These are phyloP conservation scores for Callospermophilus lateralis DNA, from an alignment of 2,113 vertebrate genomes.

Conservation along the genomic window DNA sequence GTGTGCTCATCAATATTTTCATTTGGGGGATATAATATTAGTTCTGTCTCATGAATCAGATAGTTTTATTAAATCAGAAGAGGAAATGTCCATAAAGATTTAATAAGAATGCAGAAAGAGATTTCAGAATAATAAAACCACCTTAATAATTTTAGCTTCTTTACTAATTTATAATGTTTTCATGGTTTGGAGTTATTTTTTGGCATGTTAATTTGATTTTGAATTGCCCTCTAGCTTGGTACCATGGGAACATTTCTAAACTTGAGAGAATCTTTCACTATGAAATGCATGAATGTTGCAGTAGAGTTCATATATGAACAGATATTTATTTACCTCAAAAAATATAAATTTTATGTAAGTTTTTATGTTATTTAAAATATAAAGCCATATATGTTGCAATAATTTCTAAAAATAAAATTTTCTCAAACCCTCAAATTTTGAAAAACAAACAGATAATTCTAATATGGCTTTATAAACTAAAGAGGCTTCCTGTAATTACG, in stretches of 20 bases:
- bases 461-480: background rate
- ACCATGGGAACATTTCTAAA: constrained; percentile 30
- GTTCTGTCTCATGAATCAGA: constrained; percentile 47
- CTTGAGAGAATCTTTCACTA: constrained; percentile 44
- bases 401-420: background rate
- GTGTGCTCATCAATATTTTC: background rate
- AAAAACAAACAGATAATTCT: background rate
- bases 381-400: background rate
- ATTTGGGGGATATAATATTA: constrained; percentile 32
- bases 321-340: background rate
- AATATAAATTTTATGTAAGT: background rate
- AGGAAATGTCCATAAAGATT: constrained; percentile 64
- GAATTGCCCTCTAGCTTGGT: constrained; percentile 14
- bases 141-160: constrained; percentile 58
- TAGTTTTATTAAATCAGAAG: constrained; percentile 63
- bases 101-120: constrained; percentile 66
- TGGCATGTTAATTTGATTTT: constrained; percentile 66
- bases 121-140: constrained; percentile 65
- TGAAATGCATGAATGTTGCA: background rate
- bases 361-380: background rate
- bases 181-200: constrained; percentile 18
- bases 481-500: background rate
- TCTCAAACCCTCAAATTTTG: background rate
- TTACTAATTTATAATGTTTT: constrained; percentile 61
- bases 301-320: background rate